Base-by-base conservation (phyloP, 2,113 vertebrate genomes). In the Brachyistius frenatus region DNA sequence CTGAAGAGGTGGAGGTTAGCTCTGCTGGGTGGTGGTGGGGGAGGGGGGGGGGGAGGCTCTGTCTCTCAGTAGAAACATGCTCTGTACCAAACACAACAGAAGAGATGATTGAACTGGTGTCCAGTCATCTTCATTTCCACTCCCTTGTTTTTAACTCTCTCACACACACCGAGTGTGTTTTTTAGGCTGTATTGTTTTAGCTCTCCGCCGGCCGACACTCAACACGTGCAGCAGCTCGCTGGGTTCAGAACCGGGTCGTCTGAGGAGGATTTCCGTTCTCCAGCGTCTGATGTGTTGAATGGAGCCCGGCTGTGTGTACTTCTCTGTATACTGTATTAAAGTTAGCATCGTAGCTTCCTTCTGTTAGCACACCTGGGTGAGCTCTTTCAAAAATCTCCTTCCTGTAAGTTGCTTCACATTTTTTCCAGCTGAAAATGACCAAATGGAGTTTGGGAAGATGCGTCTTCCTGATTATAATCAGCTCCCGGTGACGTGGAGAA, bases 241-340 rank as follows among this genome's bases (percentile, higher is more conserved):
- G 14, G 49, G 15, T 50, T 50, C 49, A 7, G 3, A 9, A 56
- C 37, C 10, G 14, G 72, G 50, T 6, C 39, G 2, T 57, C 13
- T 57, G 23, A 50, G 23, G 37, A 67, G 37, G 36, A 8, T 49
- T 64, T 64, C 4, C 2, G 50, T 67, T 39, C 63, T 14, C 52
- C 16, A 62, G 32, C 32, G 11, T 57, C 64, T 37, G 5, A 6
- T 39, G 78, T 85, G 65, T 64, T 84, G 76, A 84, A 14, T 72
- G 82, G 57, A 35, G 77, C 81, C 76, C 78, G 64, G 78, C 76
- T 56, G 41, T 69, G 69, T 68, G 65, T 53, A 47, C 67, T 73
- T 85, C 66, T 78, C 52, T 73, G 76, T 86, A 83, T 76, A 78
- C 76, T 81, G 73, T 86, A 80, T 65, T 69, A 69, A 83, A 87